Conservation (phyloP, 37 sponge, comb jelly and placozoan species). For the Ephydatia muelleri region DNA sequence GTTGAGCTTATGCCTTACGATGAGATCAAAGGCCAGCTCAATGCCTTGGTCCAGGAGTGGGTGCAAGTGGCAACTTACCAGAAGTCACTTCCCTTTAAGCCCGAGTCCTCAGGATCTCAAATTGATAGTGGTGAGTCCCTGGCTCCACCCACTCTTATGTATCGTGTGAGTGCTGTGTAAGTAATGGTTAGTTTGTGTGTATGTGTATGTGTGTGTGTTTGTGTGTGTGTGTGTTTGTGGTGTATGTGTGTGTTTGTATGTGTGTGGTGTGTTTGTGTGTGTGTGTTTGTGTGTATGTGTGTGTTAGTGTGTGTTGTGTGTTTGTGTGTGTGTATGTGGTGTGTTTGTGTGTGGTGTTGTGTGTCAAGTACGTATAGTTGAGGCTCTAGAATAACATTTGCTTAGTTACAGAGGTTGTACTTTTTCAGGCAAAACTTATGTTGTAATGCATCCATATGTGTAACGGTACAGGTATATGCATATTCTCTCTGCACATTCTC, state of each 20-base stretch:
- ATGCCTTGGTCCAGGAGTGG: slow-evolving; percentile 63
- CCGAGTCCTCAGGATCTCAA: slow-evolving; percentile 15
- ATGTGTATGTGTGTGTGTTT: slow-evolving; percentile 28
- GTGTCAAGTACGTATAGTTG: too few species aligned
- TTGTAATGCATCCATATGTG: neutral
- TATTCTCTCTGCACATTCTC: neutral
- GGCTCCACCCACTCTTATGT: neutral
- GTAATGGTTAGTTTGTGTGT: neutral
- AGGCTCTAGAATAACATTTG: too few species aligned
- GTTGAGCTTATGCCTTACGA: slow-evolving; percentile 73
- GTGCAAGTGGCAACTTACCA: slow-evolving; percentile 65
- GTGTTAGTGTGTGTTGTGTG: too few species aligned
- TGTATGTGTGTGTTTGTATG: too few species aligned
- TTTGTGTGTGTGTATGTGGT: too few species aligned
- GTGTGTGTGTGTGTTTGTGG: too few species aligned
- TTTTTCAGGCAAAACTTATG: too few species aligned
- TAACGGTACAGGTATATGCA: neutral
- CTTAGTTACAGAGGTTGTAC: neutral
- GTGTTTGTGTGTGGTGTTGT: too few species aligned
- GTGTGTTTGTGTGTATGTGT: too few species aligned
- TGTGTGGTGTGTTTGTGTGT: too few species aligned
- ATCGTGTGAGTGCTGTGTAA: neutral
- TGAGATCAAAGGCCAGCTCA: slow-evolving; percentile 48
- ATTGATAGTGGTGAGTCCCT: slow-evolving; percentile 45
- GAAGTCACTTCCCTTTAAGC: slow-evolving; percentile 50